Evolutionary conservation across 2,797 vertebrate genomes (phyloP).

Genomic region (Alfaro cultratus): DNA sequence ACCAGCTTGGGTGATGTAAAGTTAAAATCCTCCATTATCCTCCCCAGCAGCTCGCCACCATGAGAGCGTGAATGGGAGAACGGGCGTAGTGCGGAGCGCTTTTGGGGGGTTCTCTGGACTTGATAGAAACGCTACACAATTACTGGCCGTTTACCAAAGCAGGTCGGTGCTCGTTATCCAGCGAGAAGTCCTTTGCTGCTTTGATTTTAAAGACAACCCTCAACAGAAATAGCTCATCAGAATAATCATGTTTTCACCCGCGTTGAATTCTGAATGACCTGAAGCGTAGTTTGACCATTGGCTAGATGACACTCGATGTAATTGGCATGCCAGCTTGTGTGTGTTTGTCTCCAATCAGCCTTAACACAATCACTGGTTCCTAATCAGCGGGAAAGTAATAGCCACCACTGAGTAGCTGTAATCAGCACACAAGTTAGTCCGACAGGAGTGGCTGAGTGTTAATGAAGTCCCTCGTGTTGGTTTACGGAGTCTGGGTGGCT

Average conservation of each 20-base stretch:
- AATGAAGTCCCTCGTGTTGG: conserved; percentile 59
- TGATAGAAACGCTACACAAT: too few species aligned
- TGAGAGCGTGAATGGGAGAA: too few species aligned
- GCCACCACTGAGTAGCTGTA: conserved; percentile 58
- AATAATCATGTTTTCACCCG: conserved; percentile 48
- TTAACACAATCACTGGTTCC: conserved; percentile 58
- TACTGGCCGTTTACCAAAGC: neutral
- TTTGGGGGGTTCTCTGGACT: too few species aligned
- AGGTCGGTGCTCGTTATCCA: conserved; percentile 12
- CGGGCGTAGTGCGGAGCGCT: too few species aligned
- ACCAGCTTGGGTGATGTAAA: conserved; percentile 6
- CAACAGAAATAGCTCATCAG: conserved; percentile 28
- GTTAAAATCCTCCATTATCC: conserved; percentile 5
- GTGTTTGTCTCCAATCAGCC: conserved; percentile 57
- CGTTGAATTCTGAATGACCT: conserved; percentile 49
- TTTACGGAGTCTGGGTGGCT: conserved; percentile 27
- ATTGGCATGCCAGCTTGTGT: conserved; percentile 55
- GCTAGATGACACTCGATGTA: conserved; percentile 51
- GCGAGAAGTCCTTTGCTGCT: conserved; percentile 7
- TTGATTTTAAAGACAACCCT: conserved; percentile 31
- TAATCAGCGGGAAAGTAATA: conserved; percentile 75
- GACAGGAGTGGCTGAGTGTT: conserved; percentile 55
- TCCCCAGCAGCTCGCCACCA: neutral
- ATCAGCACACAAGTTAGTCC: conserved; percentile 63
- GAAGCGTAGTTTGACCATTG: conserved; percentile 42